Conservation (phyloP, 2,888 invertebrate species). For the Dryobota labecula region DNA sequence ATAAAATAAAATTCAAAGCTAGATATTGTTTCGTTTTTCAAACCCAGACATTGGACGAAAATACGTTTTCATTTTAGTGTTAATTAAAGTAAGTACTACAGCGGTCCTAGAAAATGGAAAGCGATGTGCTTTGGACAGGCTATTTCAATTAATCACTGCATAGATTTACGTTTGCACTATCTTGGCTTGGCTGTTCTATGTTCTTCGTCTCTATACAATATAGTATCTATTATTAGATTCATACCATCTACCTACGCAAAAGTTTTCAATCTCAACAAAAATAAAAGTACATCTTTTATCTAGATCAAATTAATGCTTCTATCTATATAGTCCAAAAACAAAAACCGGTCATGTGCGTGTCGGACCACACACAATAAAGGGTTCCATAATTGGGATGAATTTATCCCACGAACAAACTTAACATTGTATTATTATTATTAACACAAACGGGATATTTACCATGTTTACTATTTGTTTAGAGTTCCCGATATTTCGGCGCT, state of each 20-base stretch:
- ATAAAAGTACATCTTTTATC: neutral
- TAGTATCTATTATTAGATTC: neutral
- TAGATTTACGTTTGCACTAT: constrained; percentile 40
- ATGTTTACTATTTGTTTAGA: no score
- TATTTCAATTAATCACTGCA: constrained; percentile 40
- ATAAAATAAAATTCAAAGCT: neutral
- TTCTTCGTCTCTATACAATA: neutral
- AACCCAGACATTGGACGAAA: neutral
- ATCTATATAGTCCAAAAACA: neutral
- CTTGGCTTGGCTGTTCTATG: constrained; percentile 21
- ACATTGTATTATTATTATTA: no score
- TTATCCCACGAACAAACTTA: no score
- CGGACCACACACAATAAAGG: no score
- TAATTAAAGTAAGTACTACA: constrained; percentile 7
- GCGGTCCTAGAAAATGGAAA: constrained; percentile 1
- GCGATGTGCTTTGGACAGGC: constrained; percentile 32
- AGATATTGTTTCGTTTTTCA: neutral
- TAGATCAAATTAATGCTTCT: neutral
- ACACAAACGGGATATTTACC: no score
- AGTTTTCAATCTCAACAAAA: neutral
- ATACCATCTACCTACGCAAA: neutral
- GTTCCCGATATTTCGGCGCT: no score
- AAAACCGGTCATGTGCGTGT: no score
- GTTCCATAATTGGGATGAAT: no score
- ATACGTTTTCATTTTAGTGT: neutral